Conservation (phyloP, 2,888 invertebrate genomes). For the Rhodophaea formosa region DNA sequence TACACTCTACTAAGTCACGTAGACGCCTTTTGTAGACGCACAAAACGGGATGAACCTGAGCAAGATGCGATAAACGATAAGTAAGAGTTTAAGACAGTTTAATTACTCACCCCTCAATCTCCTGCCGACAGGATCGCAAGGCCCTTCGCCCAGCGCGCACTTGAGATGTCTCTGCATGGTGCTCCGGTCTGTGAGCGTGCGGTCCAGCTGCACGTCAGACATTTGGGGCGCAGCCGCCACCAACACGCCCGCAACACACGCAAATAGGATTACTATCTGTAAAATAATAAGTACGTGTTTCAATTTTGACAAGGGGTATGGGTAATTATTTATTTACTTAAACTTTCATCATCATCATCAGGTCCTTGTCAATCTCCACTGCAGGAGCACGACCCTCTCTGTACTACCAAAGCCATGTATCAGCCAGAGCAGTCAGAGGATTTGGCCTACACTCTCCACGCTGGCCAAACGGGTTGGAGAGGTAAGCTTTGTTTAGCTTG, state of each 20-base stretch:
- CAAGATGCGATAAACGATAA: not conserved
- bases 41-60: too few relatives aligned
- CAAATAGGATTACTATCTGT: constrained; percentile 35
- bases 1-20: too few relatives aligned
- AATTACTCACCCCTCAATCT: constrained; percentile 84
- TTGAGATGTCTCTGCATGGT: constrained; percentile 85
- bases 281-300: constrained; percentile 18
- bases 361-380: too few relatives aligned
- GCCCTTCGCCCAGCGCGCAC: constrained; percentile 86
- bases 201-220: constrained; percentile 84
- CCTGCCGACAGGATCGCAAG: constrained; percentile 86
- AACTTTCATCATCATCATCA: not conserved
- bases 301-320: too few relatives aligned
- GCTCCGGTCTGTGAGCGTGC: constrained; percentile 82
- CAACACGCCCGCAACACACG: constrained; percentile 28
- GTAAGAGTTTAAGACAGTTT: not conserved
- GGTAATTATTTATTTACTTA: too few relatives aligned
- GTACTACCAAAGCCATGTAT: too few relatives aligned
- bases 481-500: too few relatives aligned
- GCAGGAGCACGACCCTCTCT: too few relatives aligned
- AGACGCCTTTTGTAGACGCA: too few relatives aligned
- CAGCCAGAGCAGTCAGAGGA: too few relatives aligned
- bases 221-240: constrained; percentile 64
- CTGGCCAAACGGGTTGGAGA: too few relatives aligned
- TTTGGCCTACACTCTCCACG: too few relatives aligned